Evolutionary conservation across 2,888 invertebrate species (phyloP).

Genomic region (Leucoptera coffeella): DNA sequence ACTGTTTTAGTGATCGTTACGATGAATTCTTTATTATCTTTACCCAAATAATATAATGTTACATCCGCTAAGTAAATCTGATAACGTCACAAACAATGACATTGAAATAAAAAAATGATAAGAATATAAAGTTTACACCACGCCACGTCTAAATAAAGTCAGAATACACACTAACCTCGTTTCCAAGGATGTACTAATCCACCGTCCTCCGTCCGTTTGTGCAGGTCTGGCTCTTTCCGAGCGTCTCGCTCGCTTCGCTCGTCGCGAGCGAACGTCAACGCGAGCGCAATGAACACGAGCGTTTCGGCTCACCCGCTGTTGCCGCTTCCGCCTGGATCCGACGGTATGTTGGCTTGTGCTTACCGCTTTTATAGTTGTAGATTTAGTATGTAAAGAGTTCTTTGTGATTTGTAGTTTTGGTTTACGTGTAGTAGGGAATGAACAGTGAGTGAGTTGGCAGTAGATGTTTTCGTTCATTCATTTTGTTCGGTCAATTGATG

Average conservation of each 20-base stretch:
- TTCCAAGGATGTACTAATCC: conserved; percentile 8
- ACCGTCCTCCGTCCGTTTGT: conserved; percentile 52
- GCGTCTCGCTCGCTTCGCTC: conserved; percentile 70
- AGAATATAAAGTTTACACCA: conserved; percentile 7
- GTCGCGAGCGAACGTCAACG: conserved; percentile 83
- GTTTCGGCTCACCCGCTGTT: conserved; percentile 91
- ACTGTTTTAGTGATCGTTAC: too few relatives aligned
- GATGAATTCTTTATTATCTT: too few relatives aligned
- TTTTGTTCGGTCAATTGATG: too few relatives aligned
- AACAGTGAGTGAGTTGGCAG: too few relatives aligned
- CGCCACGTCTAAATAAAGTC: conserved; percentile 13
- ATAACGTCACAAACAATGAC: background rate
- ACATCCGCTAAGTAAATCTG: too few relatives aligned
- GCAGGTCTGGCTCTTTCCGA: conserved; percentile 93
- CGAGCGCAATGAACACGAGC: conserved; percentile 67
- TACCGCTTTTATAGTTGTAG: too few relatives aligned
- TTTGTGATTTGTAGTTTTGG: too few relatives aligned
- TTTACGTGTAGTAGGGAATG: too few relatives aligned
- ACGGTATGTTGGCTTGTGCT: conserved; percentile 38
- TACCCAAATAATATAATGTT: too few relatives aligned
- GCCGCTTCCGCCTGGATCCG: conserved; percentile 74
- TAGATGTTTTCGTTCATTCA: too few relatives aligned
- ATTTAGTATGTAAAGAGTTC: too few relatives aligned
- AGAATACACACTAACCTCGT: conserved; percentile 1
- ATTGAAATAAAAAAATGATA: background rate